Percentiles rank a stretch among this genome's conserved stretches.
Conservation (phyloP, 2,888 invertebrate species). For the Tachina fera region DNA sequence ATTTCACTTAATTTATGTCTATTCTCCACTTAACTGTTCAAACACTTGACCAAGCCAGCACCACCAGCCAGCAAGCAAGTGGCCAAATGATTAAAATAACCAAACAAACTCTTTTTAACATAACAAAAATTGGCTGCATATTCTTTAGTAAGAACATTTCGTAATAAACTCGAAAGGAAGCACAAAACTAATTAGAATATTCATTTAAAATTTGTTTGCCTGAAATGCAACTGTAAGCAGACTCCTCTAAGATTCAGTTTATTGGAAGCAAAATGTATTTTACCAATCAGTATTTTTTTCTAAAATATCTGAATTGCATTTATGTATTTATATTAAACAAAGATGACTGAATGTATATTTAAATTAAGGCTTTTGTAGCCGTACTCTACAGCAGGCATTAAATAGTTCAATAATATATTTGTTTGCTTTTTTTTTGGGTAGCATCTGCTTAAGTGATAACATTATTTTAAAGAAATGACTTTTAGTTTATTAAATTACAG, state of each 20-base stretch:
- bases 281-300: conserved; percentile 39
- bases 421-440: neutral
- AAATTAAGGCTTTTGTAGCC: neutral
- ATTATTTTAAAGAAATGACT: conserved; percentile 23
- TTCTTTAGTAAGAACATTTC: conserved; percentile 8
- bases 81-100: neutral
- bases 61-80: conserved; percentile 6
- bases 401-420: neutral
- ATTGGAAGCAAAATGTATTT: conserved; percentile 22
- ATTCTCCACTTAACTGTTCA: conserved; percentile 66
- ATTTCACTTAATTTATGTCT: conserved; percentile 65
- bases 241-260: conserved; percentile 32
- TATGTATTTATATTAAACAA: conserved; percentile 24
- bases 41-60: conserved; percentile 63
- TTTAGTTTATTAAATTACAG: conserved; percentile 13
- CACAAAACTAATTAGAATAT: conserved; percentile 67
- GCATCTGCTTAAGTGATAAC: conserved; percentile 10
- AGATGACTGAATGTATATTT: conserved; percentile 24
- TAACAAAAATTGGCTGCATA: conserved; percentile 17
- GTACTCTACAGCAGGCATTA: neutral
- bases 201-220: conserved; percentile 11
- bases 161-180: neutral
- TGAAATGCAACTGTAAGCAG: conserved; percentile 42
- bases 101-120: conserved; percentile 29
- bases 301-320: conserved; percentile 14